These are phyloP conservation scores for Sphaeridia pumilis DNA, from an alignment of 2,888 invertebrate genomes.

Conservation along the genomic window DNA sequence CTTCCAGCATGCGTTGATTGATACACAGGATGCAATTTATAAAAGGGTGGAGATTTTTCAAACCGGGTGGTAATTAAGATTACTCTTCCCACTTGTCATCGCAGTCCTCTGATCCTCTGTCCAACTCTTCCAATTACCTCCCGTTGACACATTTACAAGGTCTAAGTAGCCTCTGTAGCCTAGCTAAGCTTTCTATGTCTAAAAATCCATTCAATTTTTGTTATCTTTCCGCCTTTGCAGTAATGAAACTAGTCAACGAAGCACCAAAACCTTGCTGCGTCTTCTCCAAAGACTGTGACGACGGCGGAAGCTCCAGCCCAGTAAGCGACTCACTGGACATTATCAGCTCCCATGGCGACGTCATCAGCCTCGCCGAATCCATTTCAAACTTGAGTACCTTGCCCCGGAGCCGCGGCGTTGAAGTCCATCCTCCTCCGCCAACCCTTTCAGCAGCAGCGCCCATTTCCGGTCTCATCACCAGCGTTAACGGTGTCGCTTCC, in stretches of 20 bases:
- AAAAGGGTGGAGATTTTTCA: too few relatives aligned
- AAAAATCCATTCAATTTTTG: conserved; percentile 1
- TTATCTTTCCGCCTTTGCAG: conserved; percentile 16
- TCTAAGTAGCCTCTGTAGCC: too few relatives aligned
- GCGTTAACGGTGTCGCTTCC: not conserved
- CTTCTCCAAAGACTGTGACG: conserved; percentile 21
- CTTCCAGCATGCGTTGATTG: too few relatives aligned
- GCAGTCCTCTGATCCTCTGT: too few relatives aligned
- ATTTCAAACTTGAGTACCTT: conserved; percentile 1
- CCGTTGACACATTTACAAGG: too few relatives aligned
- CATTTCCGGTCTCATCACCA: not conserved
- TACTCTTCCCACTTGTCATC: too few relatives aligned
- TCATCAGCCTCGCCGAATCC: conserved; percentile 11
- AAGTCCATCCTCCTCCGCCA: conserved; percentile 6
- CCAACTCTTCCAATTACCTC: too few relatives aligned
- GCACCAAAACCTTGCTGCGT: conserved; percentile 31
- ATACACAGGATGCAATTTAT: too few relatives aligned
- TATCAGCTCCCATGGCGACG: too few relatives aligned
- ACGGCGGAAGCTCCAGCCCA: conserved; percentile 10
- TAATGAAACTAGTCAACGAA: conserved; percentile 33
- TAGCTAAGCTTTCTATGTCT: too few relatives aligned
- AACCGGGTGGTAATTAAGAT: too few relatives aligned
- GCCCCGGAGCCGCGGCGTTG: conserved; percentile 5
- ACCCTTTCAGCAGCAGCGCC: not conserved
- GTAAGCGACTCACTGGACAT: conserved; percentile 10